phyloP scores from a whole-genome alignment of 1,140 invertebrate genomes.

The Charaxes varanes region DNA sequence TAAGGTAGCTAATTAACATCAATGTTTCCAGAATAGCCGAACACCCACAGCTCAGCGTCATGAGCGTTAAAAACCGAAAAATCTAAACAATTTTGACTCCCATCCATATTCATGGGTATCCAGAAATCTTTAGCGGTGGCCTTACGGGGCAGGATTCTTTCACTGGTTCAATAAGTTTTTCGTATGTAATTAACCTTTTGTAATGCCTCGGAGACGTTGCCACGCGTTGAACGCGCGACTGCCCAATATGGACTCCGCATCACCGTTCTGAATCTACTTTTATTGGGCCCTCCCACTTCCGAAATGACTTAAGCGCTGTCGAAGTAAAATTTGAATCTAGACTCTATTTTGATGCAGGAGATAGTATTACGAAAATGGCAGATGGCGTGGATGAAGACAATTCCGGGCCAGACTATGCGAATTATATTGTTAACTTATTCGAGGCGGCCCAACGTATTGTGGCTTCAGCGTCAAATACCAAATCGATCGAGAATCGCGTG shows the following conservation, averaged over 20 bases:
- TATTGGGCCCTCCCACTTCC: constrained; percentile 10
- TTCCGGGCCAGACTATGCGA: constrained; percentile 24
- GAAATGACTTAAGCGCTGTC: constrained; percentile 17
- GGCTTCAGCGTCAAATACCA: constrained; percentile 10
- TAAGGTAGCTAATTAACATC: constrained; percentile 25
- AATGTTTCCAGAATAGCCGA: constrained; percentile 32
- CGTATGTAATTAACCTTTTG: constrained; percentile 58
- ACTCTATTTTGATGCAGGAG: constrained; percentile 8
- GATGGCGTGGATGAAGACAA: constrained; percentile 14
- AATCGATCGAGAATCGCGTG: constrained; percentile 23
- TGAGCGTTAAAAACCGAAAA: constrained; percentile 38
- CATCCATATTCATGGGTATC: constrained; percentile 60
- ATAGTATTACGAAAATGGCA: constrained; percentile 12
- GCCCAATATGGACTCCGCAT: constrained; percentile 43
- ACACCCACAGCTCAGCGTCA: constrained; percentile 41
- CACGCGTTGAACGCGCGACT: constrained; percentile 56
- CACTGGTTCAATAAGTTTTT: constrained; percentile 50
- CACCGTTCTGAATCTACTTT: constrained; percentile 28
- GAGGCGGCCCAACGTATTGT: constrained; percentile 11
- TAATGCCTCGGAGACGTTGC: constrained; percentile 43
- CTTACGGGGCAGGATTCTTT: constrained; percentile 47
- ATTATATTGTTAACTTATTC: constrained; percentile 38
- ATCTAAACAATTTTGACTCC: constrained; percentile 52
- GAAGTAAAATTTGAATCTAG: constrained; percentile 11
- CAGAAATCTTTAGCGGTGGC: constrained; percentile 60